phyloP scores from a whole-genome alignment of 2,888 invertebrate genomes.

The Aleiodes leptofemur region DNA sequence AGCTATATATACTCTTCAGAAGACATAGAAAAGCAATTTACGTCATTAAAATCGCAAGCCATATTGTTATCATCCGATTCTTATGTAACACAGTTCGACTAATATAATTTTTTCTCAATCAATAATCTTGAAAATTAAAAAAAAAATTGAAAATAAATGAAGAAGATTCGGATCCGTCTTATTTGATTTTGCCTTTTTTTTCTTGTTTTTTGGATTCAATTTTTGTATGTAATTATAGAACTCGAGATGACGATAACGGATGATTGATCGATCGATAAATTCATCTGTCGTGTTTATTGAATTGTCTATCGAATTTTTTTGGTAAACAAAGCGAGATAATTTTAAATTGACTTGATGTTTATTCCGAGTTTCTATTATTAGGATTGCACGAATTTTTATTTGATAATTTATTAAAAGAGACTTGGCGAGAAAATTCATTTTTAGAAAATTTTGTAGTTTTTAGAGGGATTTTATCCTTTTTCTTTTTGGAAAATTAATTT shows the following conservation, averaged over 20 bases:
- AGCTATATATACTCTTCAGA: not conserved
- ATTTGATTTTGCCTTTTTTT: not conserved
- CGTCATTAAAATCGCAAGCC: not conserved
- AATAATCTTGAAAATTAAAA: not conserved
- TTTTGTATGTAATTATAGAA: not conserved
- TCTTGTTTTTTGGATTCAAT: not conserved
- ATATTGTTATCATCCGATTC: slow-evolving; percentile 3
- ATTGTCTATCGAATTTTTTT: not conserved
- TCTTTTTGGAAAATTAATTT: no score
- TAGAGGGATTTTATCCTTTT: no score
- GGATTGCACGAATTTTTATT: not conserved
- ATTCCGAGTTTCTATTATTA: slow-evolving; percentile 1
- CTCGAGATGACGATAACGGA: not conserved
- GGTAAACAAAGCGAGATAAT: slow-evolving; percentile 6
- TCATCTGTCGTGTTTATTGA: slow-evolving; percentile 1
- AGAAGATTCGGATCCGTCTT: not conserved
- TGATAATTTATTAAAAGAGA: no score
- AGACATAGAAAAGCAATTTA: slow-evolving; percentile 6
- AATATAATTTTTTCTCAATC: not conserved
- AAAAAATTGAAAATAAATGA: not conserved
- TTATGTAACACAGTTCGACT: slow-evolving; percentile 22
- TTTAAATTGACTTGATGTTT: slow-evolving; percentile 5
- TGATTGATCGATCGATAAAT: not conserved
- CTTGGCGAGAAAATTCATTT: no score
- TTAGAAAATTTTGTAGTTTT: no score